A percentile compares a stretch with the other conserved stretches of the same genome.
Evolutionary conservation across 2,113 vertebrate genomes (phyloP).

Genomic region (Crocuta crocuta): DNA sequence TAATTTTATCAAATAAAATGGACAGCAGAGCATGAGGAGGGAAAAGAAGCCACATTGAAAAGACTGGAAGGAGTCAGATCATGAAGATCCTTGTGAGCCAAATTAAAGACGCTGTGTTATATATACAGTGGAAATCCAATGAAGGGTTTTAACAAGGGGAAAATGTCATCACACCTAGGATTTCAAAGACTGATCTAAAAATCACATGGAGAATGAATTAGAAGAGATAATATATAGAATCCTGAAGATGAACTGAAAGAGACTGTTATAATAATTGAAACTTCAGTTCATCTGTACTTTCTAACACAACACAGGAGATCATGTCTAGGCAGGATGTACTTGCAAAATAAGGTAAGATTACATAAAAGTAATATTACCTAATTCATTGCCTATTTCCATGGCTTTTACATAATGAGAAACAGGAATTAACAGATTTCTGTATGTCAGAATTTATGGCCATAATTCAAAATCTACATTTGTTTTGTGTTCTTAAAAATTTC

Average conservation of each 20-base stretch:
- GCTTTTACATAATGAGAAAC: neutral
- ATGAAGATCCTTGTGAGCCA: neutral
- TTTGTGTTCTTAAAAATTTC: neutral
- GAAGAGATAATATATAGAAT: neutral
- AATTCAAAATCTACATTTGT: neutral
- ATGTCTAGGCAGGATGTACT: neutral
- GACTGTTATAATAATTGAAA: neutral
- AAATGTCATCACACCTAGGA: neutral
- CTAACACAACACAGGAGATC: neutral
- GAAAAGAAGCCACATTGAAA: neutral
- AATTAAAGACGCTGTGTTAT: neutral
- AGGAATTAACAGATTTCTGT: neutral
- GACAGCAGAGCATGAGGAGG: neutral
- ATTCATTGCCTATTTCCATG: neutral
- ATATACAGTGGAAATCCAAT: neutral
- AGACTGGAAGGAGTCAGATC: neutral
- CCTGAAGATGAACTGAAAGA: neutral
- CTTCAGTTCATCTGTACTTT: neutral
- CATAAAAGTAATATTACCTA: neutral
- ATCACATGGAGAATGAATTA: neutral
- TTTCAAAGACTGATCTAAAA: neutral
- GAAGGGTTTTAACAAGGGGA: neutral
- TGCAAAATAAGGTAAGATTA: neutral
- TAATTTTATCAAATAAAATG: neutral
- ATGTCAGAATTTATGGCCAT: neutral